Base-by-base conservation (phyloP, 2,888 invertebrate species). In the Epistrophe grossulariae region DNA sequence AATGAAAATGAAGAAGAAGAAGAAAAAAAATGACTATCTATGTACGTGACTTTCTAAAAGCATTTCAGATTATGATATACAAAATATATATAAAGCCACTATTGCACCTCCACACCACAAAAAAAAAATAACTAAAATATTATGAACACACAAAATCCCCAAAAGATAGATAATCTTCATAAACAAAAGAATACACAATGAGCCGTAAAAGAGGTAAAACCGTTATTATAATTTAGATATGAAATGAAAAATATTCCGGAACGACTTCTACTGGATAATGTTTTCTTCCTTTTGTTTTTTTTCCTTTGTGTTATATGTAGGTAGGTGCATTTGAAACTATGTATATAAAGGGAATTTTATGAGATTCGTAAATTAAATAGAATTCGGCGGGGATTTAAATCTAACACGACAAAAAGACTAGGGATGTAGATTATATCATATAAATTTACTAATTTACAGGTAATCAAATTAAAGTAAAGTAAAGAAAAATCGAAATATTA, bases 221-320 rank as follows among this genome's bases (percentile, higher is more conserved):
- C 50, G 43, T 73, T 80, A 66, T 66, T 66, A 48, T 66, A 59
- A 73, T 55, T 79, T 73, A 59, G 66, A 73, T 66, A 73, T 35
- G 15, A 79, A 57, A 70, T 70, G 5, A 15, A 60, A 50, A 68
- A 52, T 62, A 31, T 28, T 62, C 43, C 31, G 55, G 9, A 71
- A 52, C 31, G 55, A 43, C 62, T 40, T n/a, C 31, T 31, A 43
- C n/a, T n/a, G n/a, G 62, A 55, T 72, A 64, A 79, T 48, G 45
- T 70, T 28, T 60, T 50, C 31, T 38, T 17, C 31, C 4, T 43
- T 3, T 6, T 45, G 8, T 62, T 40, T 43, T 24, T 4, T 8
- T 38, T 45, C 9, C 11, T 19, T n/a, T 35, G 59, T 45, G 5
- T 43, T 4, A 0, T 0, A 24, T 24, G 3, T 24, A 24, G 24